phyloP scores from a whole-genome alignment of 2,888 invertebrate genomes.

The Andrena fulva region DNA sequence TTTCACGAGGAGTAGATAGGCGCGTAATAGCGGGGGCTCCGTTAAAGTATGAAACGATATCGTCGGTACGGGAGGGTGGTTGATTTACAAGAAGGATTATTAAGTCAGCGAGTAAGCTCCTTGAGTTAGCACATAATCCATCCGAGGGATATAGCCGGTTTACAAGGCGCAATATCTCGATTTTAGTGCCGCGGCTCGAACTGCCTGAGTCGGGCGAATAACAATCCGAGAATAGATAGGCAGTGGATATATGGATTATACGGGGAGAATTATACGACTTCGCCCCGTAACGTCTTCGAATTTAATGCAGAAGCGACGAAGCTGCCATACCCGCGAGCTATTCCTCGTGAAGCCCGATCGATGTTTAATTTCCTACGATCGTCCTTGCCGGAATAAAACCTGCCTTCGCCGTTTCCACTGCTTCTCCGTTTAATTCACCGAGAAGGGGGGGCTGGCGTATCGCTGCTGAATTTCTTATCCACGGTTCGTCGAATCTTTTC shows the following conservation, averaged over 20 bases:
- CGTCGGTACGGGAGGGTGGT: background rate
- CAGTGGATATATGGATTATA: slow-evolving; percentile 70
- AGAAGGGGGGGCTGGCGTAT: slow-evolving; percentile 12
- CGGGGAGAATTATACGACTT: slow-evolving; percentile 68
- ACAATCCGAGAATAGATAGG: slow-evolving; percentile 71
- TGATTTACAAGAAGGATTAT: slow-evolving; percentile 71
- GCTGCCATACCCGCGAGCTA: slow-evolving; percentile 34
- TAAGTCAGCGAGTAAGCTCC: slow-evolving; percentile 69
- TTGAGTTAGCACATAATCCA: slow-evolving; percentile 70
- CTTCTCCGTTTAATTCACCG: slow-evolving; percentile 35
- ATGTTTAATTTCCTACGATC: slow-evolving; percentile 67
- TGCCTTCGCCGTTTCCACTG: background rate
- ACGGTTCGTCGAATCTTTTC: background rate
- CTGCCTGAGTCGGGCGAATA: slow-evolving; percentile 58
- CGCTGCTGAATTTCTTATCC: slow-evolving; percentile 27
- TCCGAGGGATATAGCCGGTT: slow-evolving; percentile 64
- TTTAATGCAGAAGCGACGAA: slow-evolving; percentile 65
- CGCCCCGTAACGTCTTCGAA: slow-evolving; percentile 61
- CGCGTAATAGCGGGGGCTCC: slow-evolving; percentile 14
- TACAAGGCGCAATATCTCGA: slow-evolving; percentile 74
- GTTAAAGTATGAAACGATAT: slow-evolving; percentile 48
- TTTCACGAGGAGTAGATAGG: background rate
- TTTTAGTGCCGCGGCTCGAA: slow-evolving; percentile 63
- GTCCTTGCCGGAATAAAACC: slow-evolving; percentile 48
- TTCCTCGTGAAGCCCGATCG: slow-evolving; percentile 52